Evolutionary conservation across 2,113 vertebrate genomes (phyloP).

Genomic region (Malurus cyaneus): DNA sequence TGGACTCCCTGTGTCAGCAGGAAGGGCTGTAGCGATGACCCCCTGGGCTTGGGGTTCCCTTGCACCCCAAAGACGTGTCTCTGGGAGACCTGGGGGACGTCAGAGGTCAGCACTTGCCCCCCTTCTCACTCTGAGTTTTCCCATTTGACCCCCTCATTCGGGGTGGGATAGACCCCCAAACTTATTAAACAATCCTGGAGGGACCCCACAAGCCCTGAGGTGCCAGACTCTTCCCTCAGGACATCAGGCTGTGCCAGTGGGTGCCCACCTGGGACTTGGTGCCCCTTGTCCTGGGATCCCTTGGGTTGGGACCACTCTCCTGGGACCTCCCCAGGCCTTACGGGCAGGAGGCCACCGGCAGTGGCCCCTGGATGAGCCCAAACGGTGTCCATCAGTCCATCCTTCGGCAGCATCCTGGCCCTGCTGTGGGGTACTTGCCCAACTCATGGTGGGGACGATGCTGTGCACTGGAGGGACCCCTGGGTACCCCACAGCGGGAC

Average conservation of each 20-base stretch:
- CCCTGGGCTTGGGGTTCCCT: background rate
- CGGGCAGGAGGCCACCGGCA: accelerated
- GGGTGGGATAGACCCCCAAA: background rate
- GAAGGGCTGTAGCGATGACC: accelerated
- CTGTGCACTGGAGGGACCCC: background rate
- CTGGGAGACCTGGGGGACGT: accelerated
- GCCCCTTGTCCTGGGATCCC: accelerated
- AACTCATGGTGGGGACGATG: accelerated
- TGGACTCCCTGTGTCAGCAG: background rate
- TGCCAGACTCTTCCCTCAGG: background rate
- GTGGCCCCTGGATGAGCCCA: background rate
- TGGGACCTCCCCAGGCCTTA: background rate
- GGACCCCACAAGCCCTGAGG: background rate
- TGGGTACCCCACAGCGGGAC: accelerated
- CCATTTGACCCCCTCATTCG: accelerated
- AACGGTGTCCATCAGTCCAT: accelerated
- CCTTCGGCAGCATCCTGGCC: background rate
- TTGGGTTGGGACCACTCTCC: background rate
- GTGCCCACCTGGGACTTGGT: background rate
- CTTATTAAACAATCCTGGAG: background rate
- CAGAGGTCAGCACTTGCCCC: background rate
- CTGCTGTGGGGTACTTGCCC: background rate
- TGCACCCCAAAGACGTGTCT: background rate
- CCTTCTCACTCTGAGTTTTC: accelerated
- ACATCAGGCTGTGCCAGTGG: background rate